Evolutionary conservation across 2,113 vertebrate genomes (phyloP).

Genomic region (Seriola quinqueradiata): DNA sequence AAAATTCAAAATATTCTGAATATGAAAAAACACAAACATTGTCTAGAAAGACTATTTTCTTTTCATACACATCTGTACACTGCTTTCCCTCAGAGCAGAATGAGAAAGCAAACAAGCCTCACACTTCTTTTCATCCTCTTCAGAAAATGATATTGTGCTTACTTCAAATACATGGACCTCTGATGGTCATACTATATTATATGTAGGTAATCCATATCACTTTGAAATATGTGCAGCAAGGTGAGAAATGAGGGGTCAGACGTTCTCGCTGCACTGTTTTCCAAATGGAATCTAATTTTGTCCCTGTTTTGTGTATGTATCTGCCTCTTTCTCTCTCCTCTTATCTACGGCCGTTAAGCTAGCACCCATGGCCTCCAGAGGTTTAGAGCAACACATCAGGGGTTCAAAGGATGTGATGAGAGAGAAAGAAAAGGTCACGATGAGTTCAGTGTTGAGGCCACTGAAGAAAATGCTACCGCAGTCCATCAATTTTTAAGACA

Average conservation of each 20-base stretch:
- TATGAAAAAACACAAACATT: not conserved
- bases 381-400: slow-evolving; percentile 10
- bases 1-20: not conserved
- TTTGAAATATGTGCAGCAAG: slow-evolving; percentile 27
- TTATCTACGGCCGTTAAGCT: slow-evolving; percentile 20
- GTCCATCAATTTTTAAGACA: not conserved
- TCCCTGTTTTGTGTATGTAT: slow-evolving; percentile 20
- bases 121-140: not conserved
- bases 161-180: not conserved
- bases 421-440: slow-evolving; percentile 31
- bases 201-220: not conserved
- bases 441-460: slow-evolving; percentile 38
- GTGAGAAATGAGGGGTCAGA: slow-evolving; percentile 33
- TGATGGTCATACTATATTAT: not conserved
- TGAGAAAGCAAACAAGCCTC: not conserved
- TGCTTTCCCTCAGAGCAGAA: not conserved
- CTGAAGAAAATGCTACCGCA: not conserved
- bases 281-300: slow-evolving; percentile 34
- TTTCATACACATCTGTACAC: not conserved
- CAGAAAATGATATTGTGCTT: not conserved
- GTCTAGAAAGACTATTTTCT: not conserved
- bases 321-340: slow-evolving; percentile 26
- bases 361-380: slow-evolving; percentile 43
- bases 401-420: slow-evolving; percentile 53
- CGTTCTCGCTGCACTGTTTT: slow-evolving; percentile 15